Evolutionary conservation across 1,140 invertebrate species (phyloP), one percentile per base, ranked within the genome.

Genomic region (Mylabris phalerata): DNA sequence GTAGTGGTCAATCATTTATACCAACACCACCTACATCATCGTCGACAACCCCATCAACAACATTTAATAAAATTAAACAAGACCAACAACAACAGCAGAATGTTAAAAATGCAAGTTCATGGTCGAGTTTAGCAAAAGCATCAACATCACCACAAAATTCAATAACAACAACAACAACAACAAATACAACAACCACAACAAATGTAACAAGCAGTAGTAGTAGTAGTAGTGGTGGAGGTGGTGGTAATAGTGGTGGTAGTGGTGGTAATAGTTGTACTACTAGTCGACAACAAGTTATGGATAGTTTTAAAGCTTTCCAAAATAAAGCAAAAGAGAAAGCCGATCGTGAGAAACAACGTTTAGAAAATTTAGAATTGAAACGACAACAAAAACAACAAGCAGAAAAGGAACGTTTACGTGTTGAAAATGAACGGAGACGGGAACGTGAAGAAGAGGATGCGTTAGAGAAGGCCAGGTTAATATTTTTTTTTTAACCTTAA

Each of bases 281-380:
- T 75, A 71, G 76, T 49, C 79, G 81, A 64, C 77, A 80, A 72
- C 78, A 61, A 75, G 83, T 78, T 73, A 92, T 83, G 79, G 83
- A 85, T 60, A 84, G 81, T 71, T 85, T 85, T 69, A 82, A 84
- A 77, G 86, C 87, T 62, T 98, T 97, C 74, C 92, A 92, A 71
- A 95, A 95, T 71, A 88, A 95, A 79, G 94, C 94, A 6, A 92
- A 93, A 75, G 93, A 97, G 75, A 95, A 97, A 73, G 86, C 88
- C 57, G 92, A 96, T 76, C 82, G 92, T 74, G 89, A 94, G 80
- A 84, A 90, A 71, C 85, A 89, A 52, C 75, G 94, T 3, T 76
- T 86, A 55, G 90, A 94, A 73, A 89, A 90, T 66, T 87, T 91
- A 70, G 89, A 92, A 68, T 75, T 88, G 68, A 79, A 89, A 38